Evolutionary conservation across 2,888 invertebrate species (phyloP).

Genomic region (Ischnura elegans): DNA sequence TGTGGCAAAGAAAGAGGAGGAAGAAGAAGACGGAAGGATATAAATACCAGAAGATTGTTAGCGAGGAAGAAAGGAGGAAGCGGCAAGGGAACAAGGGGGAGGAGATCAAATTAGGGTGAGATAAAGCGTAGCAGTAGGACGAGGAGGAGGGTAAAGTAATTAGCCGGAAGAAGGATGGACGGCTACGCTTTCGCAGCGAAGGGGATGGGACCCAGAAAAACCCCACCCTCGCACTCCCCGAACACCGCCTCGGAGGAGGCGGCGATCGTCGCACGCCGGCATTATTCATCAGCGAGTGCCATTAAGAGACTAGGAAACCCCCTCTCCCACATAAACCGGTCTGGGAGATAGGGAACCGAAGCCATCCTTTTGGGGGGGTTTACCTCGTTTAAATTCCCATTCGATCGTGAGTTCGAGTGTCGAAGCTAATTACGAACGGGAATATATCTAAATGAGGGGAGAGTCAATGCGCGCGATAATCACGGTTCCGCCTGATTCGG

Average conservation of each 20-base stretch:
- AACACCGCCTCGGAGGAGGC: not conserved
- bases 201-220: not conserved
- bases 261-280: not conserved
- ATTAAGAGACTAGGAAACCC: not conserved
- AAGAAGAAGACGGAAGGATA: too few relatives aligned
- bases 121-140: not conserved
- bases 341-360: not conserved
- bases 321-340: not conserved
- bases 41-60: not conserved
- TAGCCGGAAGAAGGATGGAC: conserved; percentile 9
- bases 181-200: not conserved
- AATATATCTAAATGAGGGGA: not conserved
- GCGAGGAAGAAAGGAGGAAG: not conserved
- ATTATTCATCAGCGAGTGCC: conserved; percentile 17
- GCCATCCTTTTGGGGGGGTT: not conserved
- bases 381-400: not conserved
- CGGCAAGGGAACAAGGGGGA: not conserved
- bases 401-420: not conserved
- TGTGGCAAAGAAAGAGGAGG: too few relatives aligned
- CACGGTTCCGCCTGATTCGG: too few relatives aligned
- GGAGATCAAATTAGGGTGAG: not conserved
- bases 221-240: not conserved
- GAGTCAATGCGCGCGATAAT: too few relatives aligned
- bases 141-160: not conserved
- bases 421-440: not conserved